phyloP scores from a whole-genome alignment of 2,888 invertebrate genomes.

The Synergus japonicus region DNA sequence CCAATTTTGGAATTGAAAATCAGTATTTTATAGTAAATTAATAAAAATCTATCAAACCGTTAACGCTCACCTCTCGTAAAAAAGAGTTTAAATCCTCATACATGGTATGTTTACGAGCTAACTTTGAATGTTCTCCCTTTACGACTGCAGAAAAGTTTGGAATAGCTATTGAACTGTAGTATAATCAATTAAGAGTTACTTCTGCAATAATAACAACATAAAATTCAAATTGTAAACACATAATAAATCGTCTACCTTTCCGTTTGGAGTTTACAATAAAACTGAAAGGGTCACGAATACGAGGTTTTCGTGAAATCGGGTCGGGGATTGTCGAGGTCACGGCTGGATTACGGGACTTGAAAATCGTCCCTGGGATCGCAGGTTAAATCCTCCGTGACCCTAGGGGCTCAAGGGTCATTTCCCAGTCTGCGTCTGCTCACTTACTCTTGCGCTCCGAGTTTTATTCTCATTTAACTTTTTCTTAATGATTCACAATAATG shows the following conservation, averaged over 20 bases:
- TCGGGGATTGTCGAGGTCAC: not conserved
- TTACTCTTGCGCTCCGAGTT: not conserved
- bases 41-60: no score
- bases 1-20: no score
- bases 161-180: not conserved
- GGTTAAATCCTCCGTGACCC: slow-evolving; percentile 12
- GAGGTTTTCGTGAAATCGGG: not conserved
- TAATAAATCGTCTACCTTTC: not conserved
- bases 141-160: not conserved
- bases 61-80: no score
- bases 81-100: not conserved
- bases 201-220: no score
- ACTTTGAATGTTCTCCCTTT: not conserved
- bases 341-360: slow-evolving; percentile 5
- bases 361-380: not conserved
- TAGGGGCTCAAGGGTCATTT: not conserved
- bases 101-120: not conserved
- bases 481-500: not conserved
- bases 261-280: not conserved
- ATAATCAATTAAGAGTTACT: not conserved
- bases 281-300: not conserved
- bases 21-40: no score
- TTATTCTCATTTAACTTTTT: not conserved
- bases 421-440: not conserved
- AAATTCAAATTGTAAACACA: no score